These are phyloP conservation scores for Cremastobaeus sp. DNA, from an alignment of 2,888 invertebrate species.

Conservation along the genomic window DNA sequence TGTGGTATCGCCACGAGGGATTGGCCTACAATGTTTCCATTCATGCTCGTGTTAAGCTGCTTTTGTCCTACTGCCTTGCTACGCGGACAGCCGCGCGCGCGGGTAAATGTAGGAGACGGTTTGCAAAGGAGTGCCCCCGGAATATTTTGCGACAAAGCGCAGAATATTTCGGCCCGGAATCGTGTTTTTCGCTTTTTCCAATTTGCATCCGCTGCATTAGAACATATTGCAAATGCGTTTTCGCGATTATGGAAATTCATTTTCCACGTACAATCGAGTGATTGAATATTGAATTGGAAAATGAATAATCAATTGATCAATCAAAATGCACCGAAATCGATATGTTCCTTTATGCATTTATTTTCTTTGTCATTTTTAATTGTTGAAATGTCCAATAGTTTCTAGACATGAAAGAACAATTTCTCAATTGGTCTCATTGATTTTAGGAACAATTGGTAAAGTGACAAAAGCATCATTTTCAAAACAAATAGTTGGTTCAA, in stretches of 20 bases:
- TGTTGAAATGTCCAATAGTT: too few relatives aligned
- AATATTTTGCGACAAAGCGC: conserved; percentile 10
- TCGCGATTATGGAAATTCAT: background rate
- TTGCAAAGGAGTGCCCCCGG: conserved; percentile 41
- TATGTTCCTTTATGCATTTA: too few relatives aligned
- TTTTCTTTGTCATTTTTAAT: too few relatives aligned
- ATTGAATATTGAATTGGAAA: background rate
- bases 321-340: too few relatives aligned
- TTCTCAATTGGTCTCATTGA: too few relatives aligned
- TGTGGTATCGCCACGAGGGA: too few relatives aligned
- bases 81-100: conserved; percentile 8
- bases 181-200: conserved; percentile 30
- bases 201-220: background rate
- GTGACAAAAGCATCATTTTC: too few relatives aligned
- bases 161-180: conserved; percentile 7
- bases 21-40: conserved; percentile 48
- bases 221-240: background rate
- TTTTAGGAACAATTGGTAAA: too few relatives aligned
- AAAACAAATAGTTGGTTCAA: too few relatives aligned
- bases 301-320: too few relatives aligned
- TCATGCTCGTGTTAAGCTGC: conserved; percentile 43
- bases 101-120: background rate
- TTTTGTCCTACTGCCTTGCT: conserved; percentile 37
- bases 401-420: too few relatives aligned
- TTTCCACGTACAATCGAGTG: background rate